Evolutionary conservation across 2,113 vertebrate species (phyloP).

Genomic region (Nothobranchius furzeri): DNA sequence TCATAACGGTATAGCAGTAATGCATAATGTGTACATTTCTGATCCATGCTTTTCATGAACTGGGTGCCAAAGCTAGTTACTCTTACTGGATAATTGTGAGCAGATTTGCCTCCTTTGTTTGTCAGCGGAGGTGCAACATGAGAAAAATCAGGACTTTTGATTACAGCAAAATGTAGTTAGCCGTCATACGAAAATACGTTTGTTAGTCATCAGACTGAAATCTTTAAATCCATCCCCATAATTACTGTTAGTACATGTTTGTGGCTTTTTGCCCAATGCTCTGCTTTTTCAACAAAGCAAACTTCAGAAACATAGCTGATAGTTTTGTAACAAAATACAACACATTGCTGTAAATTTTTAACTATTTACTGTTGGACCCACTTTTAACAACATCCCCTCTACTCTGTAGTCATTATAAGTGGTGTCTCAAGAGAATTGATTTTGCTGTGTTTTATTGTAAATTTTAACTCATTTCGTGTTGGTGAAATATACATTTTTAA

Average conservation of each 20-base stretch:
- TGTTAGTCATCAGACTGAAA: constrained; percentile 33
- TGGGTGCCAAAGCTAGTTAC: constrained; percentile 67
- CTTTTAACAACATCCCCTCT: constrained; percentile 46
- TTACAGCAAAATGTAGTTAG: constrained; percentile 40
- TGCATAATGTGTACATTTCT: constrained; percentile 49
- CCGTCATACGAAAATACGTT: constrained; percentile 26
- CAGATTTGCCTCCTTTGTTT: constrained; percentile 24
- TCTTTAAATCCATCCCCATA: constrained; percentile 48
- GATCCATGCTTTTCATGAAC: constrained; percentile 44
- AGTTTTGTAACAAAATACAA: constrained; percentile 70
- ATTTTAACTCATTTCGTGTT: constrained; percentile 58
- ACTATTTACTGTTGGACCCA: constrained; percentile 56
- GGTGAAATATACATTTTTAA: constrained; percentile 62
- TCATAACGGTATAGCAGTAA: constrained; percentile 48
- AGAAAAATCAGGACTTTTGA: constrained; percentile 10
- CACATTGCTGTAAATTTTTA: constrained; percentile 66
- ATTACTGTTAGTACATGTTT: constrained; percentile 56
- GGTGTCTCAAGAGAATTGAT: constrained; percentile 44
- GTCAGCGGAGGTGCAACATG: constrained; percentile 18
- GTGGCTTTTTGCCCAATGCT: constrained; percentile 60
- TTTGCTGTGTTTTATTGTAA: constrained; percentile 61
- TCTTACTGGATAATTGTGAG: constrained; percentile 44
- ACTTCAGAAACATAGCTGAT: constrained; percentile 61
- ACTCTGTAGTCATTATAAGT: constrained; percentile 52
- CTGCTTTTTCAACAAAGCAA: constrained; percentile 63